Conservation (phyloP, 2,113 vertebrate species). For the Equus quagga region DNA sequence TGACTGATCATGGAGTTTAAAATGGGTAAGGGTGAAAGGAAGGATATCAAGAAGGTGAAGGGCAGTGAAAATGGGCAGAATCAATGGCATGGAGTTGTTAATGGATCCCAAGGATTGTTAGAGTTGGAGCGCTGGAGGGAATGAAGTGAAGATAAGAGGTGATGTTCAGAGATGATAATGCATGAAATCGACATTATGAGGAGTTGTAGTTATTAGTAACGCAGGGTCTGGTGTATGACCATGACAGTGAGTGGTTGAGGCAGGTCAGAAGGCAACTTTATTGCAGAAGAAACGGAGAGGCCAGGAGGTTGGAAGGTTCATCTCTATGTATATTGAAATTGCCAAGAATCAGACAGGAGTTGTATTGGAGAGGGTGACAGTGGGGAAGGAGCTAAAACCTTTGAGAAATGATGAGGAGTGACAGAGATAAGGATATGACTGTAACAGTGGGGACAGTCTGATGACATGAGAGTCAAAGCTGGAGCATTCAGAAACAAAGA, state of each 20-base stretch:
- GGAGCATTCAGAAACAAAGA: not conserved
- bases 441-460: not conserved
- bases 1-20: not conserved
- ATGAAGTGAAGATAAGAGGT: not conserved
- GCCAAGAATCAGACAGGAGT: not conserved
- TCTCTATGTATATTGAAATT: not conserved
- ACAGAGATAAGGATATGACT: not conserved
- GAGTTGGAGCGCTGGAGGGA: not conserved
- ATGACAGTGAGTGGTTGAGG: not conserved
- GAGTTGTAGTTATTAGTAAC: not conserved
- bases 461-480: not conserved
- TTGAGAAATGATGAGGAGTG: not conserved
- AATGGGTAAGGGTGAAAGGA: not conserved
- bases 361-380: not conserved
- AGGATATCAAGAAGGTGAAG: not conserved
- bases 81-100: not conserved
- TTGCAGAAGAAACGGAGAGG: not conserved
- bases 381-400: not conserved
- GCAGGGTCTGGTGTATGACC: not conserved
- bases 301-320: not conserved
- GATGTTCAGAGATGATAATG: not conserved
- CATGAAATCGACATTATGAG: accelerated
- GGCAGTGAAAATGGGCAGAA: not conserved
- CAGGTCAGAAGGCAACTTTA: not conserved
- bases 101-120: not conserved